Conservation (phyloP, 2,797 vertebrate species). For the Crax fasciolata region DNA sequence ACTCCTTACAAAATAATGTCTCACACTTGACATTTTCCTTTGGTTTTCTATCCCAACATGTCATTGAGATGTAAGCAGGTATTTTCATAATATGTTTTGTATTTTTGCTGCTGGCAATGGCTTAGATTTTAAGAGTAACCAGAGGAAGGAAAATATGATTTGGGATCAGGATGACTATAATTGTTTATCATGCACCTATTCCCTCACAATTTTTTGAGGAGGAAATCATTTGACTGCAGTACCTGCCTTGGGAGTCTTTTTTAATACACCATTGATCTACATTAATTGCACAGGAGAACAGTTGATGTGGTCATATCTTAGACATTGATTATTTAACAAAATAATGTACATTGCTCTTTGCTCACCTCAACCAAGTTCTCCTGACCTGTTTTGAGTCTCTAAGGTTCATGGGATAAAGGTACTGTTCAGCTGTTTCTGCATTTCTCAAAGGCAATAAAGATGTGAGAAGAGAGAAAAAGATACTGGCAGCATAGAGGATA, state of each 20-base stretch:
- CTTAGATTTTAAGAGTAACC: neutral
- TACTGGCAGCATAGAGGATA: neutral
- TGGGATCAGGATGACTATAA: neutral
- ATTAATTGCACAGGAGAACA: neutral
- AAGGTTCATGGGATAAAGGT: neutral
- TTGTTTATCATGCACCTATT: neutral
- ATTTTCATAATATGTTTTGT: slow-evolving; percentile 61
- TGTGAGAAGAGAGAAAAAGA: neutral
- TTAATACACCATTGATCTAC: neutral
- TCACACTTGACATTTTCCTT: slow-evolving; percentile 13
- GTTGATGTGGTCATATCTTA: neutral
- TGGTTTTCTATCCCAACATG: neutral
- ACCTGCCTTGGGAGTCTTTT: neutral
- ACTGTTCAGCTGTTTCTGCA: neutral
- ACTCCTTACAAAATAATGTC: slow-evolving; percentile 45
- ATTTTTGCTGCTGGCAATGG: slow-evolving; percentile 41
- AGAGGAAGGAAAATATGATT: neutral
- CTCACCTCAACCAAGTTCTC: neutral
- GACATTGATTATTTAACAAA: neutral
- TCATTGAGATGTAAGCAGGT: slow-evolving; percentile 25
- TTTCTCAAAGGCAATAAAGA: neutral
- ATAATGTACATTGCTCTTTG: neutral
- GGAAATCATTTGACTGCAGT: neutral
- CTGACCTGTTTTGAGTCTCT: neutral
- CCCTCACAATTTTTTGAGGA: neutral